Conservation (phyloP, 2,888 invertebrate genomes). For the Drosophila gaucha region DNA sequence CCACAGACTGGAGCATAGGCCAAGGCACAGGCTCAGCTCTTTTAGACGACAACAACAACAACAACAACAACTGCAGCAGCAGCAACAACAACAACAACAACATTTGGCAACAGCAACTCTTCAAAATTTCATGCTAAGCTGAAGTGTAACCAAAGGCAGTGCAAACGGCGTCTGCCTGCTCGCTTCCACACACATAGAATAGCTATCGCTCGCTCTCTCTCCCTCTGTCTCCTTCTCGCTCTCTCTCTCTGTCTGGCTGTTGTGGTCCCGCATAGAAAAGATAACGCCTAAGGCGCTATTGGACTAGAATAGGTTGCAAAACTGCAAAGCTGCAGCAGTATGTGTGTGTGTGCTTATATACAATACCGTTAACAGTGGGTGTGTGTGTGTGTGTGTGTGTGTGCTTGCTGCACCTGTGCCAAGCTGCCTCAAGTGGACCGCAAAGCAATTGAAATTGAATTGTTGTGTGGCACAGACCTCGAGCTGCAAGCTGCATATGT, state of each 20-base stretch:
- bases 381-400: slow-evolving; percentile 31
- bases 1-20: slow-evolving; percentile 12
- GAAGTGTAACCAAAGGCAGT: slow-evolving; percentile 80
- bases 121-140: slow-evolving; percentile 80
- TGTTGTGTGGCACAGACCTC: slow-evolving; percentile 64
- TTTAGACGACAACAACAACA: slow-evolving; percentile 19
- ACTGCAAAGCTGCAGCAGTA: slow-evolving; percentile 59
- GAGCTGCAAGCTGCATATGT: slow-evolving; percentile 47
- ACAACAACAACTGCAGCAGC: slow-evolving; percentile 50
- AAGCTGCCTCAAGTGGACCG: slow-evolving; percentile 73
- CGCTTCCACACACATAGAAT: background rate
- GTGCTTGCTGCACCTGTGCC: slow-evolving; percentile 62
- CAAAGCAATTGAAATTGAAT: slow-evolving; percentile 78
- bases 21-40: slow-evolving; percentile 17
- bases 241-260: slow-evolving; percentile 1
- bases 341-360: slow-evolving; percentile 51
- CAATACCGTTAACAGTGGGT: slow-evolving; percentile 71
- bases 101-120: slow-evolving; percentile 70
- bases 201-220: background rate
- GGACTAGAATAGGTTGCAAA: slow-evolving; percentile 83
- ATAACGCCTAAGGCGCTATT: slow-evolving; percentile 73
- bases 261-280: slow-evolving; percentile 81
- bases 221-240: too few species aligned
- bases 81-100: slow-evolving; percentile 57
- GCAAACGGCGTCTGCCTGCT: slow-evolving; percentile 71